Evolutionary conservation across 2,888 invertebrate species (phyloP).

Genomic region (Steinernema scapterisci): DNA sequence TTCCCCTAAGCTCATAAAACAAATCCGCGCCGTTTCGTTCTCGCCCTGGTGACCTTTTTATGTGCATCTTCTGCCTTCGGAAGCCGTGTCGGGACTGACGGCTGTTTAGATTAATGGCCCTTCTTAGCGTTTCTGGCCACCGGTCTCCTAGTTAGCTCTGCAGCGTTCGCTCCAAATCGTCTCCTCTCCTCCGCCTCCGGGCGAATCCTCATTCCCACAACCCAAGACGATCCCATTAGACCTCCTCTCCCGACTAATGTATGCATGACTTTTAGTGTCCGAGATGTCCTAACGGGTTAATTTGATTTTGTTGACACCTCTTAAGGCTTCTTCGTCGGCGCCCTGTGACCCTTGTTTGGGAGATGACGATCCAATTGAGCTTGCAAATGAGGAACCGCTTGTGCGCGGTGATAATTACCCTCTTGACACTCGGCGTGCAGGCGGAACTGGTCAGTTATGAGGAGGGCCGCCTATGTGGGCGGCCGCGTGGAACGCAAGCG

Average conservation of each 20-base stretch:
- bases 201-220: background rate
- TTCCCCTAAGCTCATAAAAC: background rate
- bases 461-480: background rate
- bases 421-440: slow-evolving; percentile 4
- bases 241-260: slow-evolving; percentile 1
- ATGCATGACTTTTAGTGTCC: background rate
- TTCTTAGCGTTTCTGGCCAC: background rate
- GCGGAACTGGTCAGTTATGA: background rate
- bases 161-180: no score
- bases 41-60: slow-evolving; percentile 6
- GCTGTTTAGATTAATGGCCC: slow-evolving; percentile 27
- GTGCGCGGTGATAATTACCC: slow-evolving; percentile 14
- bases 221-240: background rate
- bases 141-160: background rate
- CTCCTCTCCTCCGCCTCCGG: background rate
- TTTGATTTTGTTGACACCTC: slow-evolving; percentile 31
- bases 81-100: slow-evolving; percentile 20
- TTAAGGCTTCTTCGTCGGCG: background rate
- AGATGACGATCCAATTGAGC: background rate
- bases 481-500: no score
- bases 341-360: no score
- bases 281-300: background rate
- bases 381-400: slow-evolving; percentile 9
- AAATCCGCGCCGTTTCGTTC: background rate
- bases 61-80: background rate